Percentiles rank a stretch among this genome's conserved stretches.
Evolutionary conservation across 2,888 invertebrate genomes (phyloP).

Genomic region (Diplolepis rosae): DNA sequence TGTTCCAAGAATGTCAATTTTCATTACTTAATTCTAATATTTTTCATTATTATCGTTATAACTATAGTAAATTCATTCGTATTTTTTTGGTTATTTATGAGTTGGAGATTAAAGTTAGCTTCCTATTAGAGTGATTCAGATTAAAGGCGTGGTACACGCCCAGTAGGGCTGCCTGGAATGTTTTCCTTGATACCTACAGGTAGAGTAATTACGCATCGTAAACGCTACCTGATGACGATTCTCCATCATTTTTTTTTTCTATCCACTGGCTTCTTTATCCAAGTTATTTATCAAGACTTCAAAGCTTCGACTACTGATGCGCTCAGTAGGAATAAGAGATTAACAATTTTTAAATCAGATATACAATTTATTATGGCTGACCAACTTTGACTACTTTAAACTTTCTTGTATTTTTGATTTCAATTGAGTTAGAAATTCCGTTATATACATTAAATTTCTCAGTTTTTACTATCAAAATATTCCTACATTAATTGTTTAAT

Average conservation of each 20-base stretch:
- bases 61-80: background rate
- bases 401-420: too few relatives aligned
- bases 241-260: conserved; percentile 9
- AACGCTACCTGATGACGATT: conserved; percentile 18
- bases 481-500: too few relatives aligned
- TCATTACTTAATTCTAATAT: background rate
- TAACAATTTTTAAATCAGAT: conserved; percentile 2
- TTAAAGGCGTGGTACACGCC: conserved; percentile 19
- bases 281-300: conserved; percentile 11
- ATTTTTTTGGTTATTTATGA: too few relatives aligned
- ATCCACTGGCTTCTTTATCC: conserved; percentile 20
- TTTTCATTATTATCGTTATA: background rate
- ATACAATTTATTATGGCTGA: too few relatives aligned
- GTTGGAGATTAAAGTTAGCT: background rate
- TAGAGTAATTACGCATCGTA: conserved; percentile 27
- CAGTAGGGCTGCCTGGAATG: conserved; percentile 19
- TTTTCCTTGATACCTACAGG: conserved; percentile 22
- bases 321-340: conserved; percentile 2
- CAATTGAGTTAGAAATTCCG: too few relatives aligned
- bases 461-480: too few relatives aligned
- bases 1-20: background rate
- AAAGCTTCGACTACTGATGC: conserved; percentile 9
- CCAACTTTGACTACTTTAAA: too few relatives aligned
- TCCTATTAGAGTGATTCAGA: conserved; percentile 11
- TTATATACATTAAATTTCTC: too few relatives aligned